Conservation (phyloP, 2,888 invertebrate genomes). For the Lysandra coridon region DNA sequence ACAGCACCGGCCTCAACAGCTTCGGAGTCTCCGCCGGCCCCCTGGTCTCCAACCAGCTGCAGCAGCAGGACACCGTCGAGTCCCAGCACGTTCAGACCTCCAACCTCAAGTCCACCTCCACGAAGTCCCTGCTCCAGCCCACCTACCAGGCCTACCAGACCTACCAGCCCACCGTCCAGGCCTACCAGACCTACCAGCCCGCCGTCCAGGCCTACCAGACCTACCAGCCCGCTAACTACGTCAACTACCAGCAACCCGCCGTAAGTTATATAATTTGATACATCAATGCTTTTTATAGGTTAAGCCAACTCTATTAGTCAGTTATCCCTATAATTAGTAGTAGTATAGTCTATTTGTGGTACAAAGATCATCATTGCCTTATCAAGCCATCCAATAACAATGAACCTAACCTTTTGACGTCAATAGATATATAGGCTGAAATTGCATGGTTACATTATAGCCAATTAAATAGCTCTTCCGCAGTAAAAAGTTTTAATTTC, state of each 20-base stretch:
- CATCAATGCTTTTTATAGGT: neutral
- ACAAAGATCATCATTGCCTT: no score
- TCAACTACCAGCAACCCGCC: constrained; percentile 1
- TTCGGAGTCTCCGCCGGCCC: constrained; percentile 25
- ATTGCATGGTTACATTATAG: no score
- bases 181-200: constrained; percentile 25
- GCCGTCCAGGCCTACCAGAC: constrained; percentile 4
- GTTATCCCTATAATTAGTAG: no score
- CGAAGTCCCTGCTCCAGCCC: constrained; percentile 34
- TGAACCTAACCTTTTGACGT: no score
- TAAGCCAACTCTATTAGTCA: neutral
- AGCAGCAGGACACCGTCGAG: constrained; percentile 38
- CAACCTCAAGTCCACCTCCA: constrained; percentile 37
- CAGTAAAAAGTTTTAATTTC: neutral
- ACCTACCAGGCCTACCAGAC: constrained; percentile 12
- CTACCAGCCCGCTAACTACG: constrained; percentile 34
- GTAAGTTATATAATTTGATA: neutral
- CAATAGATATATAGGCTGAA: no score
- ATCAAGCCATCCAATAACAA: no score
- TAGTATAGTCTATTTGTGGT: no score
- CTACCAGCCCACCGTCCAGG: constrained; percentile 34
- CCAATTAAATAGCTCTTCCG: neutral
- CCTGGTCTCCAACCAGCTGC: constrained; percentile 37
- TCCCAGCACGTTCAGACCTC: constrained; percentile 40
- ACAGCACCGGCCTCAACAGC: neutral